A percentile compares a stretch with the other conserved stretches of the same genome.
These are phyloP conservation scores for Trachymyrmex septentrionalis DNA, from an alignment of 1,140 invertebrate species.

Conservation along the genomic window DNA sequence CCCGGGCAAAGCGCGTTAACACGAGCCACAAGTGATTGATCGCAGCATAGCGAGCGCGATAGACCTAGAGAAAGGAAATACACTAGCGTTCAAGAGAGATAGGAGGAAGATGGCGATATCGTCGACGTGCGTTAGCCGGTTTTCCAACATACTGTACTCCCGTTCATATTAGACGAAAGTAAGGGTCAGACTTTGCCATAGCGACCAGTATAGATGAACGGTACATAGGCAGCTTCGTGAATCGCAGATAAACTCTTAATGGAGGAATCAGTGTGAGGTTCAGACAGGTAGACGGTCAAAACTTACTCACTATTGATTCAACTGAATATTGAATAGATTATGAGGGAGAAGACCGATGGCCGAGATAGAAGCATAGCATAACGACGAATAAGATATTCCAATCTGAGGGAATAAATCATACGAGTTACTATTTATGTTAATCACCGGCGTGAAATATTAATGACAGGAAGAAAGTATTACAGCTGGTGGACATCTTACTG, in stretches of 20 bases:
- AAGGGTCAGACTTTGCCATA: constrained; percentile 22
- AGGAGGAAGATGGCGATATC: constrained; percentile 30
- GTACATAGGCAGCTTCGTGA: not conserved
- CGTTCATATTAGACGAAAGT: constrained; percentile 46
- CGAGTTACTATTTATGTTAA: not conserved
- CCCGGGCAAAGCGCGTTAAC: constrained; percentile 76
- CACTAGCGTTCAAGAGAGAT: not conserved
- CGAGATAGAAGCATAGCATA: not conserved
- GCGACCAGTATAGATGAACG: not conserved
- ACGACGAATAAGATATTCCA: constrained; percentile 30
- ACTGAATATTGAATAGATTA: constrained; percentile 29
- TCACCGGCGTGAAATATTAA: constrained; percentile 20
- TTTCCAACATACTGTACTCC: constrained; percentile 30
- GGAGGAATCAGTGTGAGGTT: constrained; percentile 24
- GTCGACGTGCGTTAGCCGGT: constrained; percentile 17
- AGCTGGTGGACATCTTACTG: not conserved
- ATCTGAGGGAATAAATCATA: not conserved
- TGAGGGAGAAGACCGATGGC: constrained; percentile 5
- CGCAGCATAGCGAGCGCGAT: constrained; percentile 61
- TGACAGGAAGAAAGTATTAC: constrained; percentile 8
- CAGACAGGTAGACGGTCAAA: constrained; percentile 15
- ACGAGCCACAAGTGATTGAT: constrained; percentile 80
- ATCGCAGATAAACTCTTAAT: constrained; percentile 36
- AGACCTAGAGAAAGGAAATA: constrained; percentile 34
- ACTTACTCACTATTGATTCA: constrained; percentile 34